Evolutionary conservation across 2,797 vertebrate species (phyloP), one percentile per base, ranked within the genome.

Genomic region (Rhinophrynus dorsalis): DNA sequence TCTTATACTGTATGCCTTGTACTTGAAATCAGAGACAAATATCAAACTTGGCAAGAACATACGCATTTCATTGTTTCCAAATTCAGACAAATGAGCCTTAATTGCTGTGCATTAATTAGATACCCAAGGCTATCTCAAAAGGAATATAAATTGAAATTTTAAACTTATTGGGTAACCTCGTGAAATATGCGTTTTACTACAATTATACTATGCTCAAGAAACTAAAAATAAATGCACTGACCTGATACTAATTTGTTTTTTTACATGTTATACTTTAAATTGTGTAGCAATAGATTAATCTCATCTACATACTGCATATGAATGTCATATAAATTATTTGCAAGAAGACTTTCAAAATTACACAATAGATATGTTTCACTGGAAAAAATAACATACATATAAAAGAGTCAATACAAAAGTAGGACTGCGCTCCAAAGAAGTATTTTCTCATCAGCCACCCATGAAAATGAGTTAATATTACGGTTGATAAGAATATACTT

Each of bases 71-170:
- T 17, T 47, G 67, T 75, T 83, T 74, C 68, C 68, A 78, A 75
- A 79, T 84, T 79, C 74, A 79, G 59, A 79, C 80, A 82, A 68
- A 64, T 81, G 79, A 73, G 77, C 59, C 64, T 82, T 84, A 85
- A 85, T 88, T 86, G 84, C 75, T 74, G 0, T 7, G 74, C 76
- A 82, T 80, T 85, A 85, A 82, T 79, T 81, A 80, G 83, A 74
- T 67, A 63, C 79, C 52, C 79, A 68, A 66, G 74, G 73, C 76
- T 77, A 83, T 85, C 83, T 84, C 80, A 77, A 80, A 75, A 85
- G 76, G 79, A 85, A 79, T 67, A 82, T 77, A 79, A 57, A 68
- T 35, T 79, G 68, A 76, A 77, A 76, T 81, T 85, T 55, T 35
- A 80, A 51, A 69, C 62, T 82, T 84, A 69, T 61, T 79, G 67